Evolutionary conservation across 2,113 vertebrate species (phyloP).

Genomic region (Trachemys scripta): DNA sequence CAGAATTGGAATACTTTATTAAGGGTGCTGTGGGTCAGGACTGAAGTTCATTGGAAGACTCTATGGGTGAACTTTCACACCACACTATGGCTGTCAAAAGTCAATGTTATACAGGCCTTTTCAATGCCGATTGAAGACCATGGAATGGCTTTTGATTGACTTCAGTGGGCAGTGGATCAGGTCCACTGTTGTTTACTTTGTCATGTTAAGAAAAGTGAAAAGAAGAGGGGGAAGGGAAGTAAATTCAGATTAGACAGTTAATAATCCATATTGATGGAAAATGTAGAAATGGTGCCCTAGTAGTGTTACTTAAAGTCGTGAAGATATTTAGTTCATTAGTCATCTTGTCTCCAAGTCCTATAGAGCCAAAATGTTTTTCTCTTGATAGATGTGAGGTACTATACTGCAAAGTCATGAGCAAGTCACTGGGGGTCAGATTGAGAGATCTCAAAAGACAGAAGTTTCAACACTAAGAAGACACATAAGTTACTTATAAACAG

Average conservation of each 20-base stretch:
- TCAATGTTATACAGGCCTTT: neutral
- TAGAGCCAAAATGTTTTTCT: slow-evolving; percentile 27
- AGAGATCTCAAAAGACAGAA: neutral
- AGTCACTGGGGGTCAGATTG: neutral
- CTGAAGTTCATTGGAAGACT: neutral
- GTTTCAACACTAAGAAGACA: slow-evolving; percentile 1
- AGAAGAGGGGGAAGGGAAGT: neutral
- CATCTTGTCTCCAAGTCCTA: neutral
- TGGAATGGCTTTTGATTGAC: neutral
- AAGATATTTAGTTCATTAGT: neutral
- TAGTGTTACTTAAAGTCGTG: neutral
- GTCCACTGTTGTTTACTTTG: neutral
- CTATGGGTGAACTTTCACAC: neutral
- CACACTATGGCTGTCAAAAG: neutral
- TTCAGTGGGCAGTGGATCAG: neutral
- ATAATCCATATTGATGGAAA: neutral
- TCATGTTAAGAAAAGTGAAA: neutral
- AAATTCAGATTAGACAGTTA: neutral
- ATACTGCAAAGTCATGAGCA: neutral
- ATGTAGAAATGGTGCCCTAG: neutral
- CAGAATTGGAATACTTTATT: neutral
- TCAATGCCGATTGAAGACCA: neutral
- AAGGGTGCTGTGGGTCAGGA: neutral
- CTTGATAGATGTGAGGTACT: neutral
- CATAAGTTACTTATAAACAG: neutral